phyloP scores from a whole-genome alignment of 1,140 invertebrate genomes.

The Forficula auricularia region DNA sequence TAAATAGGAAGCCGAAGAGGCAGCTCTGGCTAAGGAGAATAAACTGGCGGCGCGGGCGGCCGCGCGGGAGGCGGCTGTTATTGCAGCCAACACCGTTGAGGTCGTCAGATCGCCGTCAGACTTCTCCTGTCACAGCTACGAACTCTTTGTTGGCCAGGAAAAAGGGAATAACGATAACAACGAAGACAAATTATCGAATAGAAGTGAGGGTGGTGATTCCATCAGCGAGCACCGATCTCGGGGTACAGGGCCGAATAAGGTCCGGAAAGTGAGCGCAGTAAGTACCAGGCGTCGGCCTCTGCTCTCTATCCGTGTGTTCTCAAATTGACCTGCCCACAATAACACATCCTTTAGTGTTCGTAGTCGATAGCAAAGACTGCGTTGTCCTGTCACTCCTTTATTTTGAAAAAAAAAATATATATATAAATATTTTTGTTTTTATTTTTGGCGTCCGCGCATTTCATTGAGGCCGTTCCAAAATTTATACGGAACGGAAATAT shows the following conservation, averaged over 20 bases:
- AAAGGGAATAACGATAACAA: constrained; percentile 71
- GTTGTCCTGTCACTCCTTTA: no score
- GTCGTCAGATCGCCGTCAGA: constrained; percentile 71
- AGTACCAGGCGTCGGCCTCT: constrained; percentile 30
- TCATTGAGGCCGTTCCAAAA: neutral
- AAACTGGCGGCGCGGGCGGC: constrained; percentile 44
- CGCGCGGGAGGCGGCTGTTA: constrained; percentile 27
- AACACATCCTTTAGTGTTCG: no score
- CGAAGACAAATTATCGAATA: constrained; percentile 77
- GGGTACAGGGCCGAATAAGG: constrained; percentile 42
- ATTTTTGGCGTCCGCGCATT: neutral
- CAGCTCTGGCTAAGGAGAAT: constrained; percentile 51
- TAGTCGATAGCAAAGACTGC: neutral
- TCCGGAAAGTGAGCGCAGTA: constrained; percentile 80
- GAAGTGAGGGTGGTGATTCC: constrained; percentile 68
- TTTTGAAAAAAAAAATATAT: neutral
- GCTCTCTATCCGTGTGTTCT: neutral
- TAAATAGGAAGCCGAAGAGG: constrained; percentile 55
- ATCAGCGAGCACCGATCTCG: constrained; percentile 53
- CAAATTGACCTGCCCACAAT: neutral
- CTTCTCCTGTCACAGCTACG: constrained; percentile 77
- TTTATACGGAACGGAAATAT: no score
- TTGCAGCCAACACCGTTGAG: constrained; percentile 30
- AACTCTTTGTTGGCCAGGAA: constrained; percentile 71
- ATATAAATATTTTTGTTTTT: neutral